Evolutionary conservation across 2,113 vertebrate species (phyloP), one percentile per base, ranked within the genome.

Genomic region (Aramus guarauna): DNA sequence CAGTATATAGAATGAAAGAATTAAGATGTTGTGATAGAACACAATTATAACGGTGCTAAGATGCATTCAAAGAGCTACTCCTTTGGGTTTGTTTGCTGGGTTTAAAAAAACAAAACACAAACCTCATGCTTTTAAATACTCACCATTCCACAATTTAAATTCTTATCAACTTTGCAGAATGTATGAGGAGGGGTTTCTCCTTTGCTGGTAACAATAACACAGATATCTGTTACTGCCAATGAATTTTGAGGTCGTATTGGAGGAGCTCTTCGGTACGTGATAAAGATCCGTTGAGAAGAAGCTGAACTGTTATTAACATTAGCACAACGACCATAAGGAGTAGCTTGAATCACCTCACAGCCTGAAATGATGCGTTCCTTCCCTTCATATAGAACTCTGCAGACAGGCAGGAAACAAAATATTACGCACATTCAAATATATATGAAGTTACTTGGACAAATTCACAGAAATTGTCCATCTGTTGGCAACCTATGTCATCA

Each of bases 301-400:
- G 99, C 97, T 2, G 99, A 99, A 97, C 99, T 99, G 97, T 99
- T 99, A 98, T 99, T 99, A 85, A 99, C 99, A 24, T 99, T 99
- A 59, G 99, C 99, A 15, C 99, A 99, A 52, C 99, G 99, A 75
- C 99, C 99, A 2, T 99, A 99, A 3, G 99, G 99, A 4, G 99
- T 99, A 87, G 99, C 99, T 78, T 99, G 98, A 80, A 99, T 98
- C 96, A 99, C 98, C 97, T 99, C 99, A 11, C 99, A 99, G 96
- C 99, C 99, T 69, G 98, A 97, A 95, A 99, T 99, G 26, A 99
- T 91, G 18, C 99, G 98, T 27, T 99, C 99, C 96, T 99, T 99
- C 12, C 99, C 99, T 92, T 99, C 99, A 48, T 99, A 99, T 10
- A 99, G 97, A 83, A 99, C 99, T 74, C 99, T 99, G 97, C 41